Evolutionary conservation across 2,888 invertebrate genomes (phyloP).

Genomic region (Phorcus lineatus): DNA sequence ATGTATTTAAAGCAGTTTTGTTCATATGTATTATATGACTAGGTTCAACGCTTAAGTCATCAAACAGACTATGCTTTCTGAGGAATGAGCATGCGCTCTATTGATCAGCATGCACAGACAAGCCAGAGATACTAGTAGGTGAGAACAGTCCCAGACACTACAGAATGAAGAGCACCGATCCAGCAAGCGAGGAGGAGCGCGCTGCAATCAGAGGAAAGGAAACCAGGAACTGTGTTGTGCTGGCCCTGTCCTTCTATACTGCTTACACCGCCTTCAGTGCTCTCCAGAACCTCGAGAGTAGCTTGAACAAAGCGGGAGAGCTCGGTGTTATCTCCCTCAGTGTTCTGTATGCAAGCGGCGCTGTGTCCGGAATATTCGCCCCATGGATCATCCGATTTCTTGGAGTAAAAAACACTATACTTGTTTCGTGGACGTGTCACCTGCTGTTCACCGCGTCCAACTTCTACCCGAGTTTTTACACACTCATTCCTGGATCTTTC

Average conservation of each 20-base stretch:
- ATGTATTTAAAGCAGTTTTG: no score
- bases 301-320: constrained; percentile 56
- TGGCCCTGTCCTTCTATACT: constrained; percentile 39
- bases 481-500: constrained; percentile 66
- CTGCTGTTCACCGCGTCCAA: constrained; percentile 63
- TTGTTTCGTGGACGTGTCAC: constrained; percentile 60
- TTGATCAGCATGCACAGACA: not conserved
- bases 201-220: constrained; percentile 36
- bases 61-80: not conserved
- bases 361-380: constrained; percentile 3
- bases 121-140: not conserved
- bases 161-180: not conserved
- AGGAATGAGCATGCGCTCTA: not conserved
- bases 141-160: not conserved
- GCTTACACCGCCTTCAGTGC: constrained; percentile 48
- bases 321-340: constrained; percentile 62
- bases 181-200: not conserved
- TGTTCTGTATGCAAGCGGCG: constrained; percentile 53
- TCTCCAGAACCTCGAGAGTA: constrained; percentile 68
- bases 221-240: constrained; percentile 33
- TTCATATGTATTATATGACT: no score
- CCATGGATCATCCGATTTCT: not conserved
- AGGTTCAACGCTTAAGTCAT: no score
- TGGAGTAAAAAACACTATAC: constrained; percentile 34
- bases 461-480: constrained; percentile 64